Conservation (phyloP, 2,113 vertebrate species). For the Hymenochirus boettgeri region DNA sequence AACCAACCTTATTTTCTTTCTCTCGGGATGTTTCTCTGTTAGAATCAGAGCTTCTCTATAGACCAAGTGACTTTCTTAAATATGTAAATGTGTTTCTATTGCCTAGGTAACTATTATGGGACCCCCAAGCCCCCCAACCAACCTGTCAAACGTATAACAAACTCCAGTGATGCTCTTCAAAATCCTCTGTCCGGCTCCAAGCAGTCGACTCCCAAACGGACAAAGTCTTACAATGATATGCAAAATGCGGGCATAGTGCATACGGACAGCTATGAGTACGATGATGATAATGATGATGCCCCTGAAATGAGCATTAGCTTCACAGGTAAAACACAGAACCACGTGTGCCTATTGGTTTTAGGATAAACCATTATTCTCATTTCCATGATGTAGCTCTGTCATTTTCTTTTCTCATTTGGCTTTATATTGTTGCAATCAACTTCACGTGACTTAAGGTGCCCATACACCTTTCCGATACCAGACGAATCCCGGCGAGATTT, state of each 20-base stretch:
- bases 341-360: too few relatives aligned
- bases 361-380: too few relatives aligned
- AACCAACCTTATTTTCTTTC: slow-evolving; percentile 40
- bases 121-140: slow-evolving; percentile 97
- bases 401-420: too few relatives aligned
- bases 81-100: slow-evolving; percentile 76
- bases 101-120: slow-evolving; percentile 99
- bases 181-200: slow-evolving; percentile 84
- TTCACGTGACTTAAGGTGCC: too few relatives aligned
- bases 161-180: slow-evolving; percentile 87
- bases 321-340: slow-evolving; percentile 91
- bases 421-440: too few relatives aligned
- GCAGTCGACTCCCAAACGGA: slow-evolving; percentile 86
- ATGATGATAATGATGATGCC: slow-evolving; percentile 91
- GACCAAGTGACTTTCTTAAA: slow-evolving; percentile 52
- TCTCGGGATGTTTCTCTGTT: slow-evolving; percentile 40
- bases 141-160: slow-evolving; percentile 94
- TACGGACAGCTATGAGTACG: slow-evolving; percentile 84
- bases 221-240: slow-evolving; percentile 99
- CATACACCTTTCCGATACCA: too few relatives aligned
- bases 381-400: too few relatives aligned
- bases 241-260: slow-evolving; percentile 98
- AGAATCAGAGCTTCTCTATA: background rate
- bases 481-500: too few relatives aligned
- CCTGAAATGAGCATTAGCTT: slow-evolving; percentile 94